A percentile compares a stretch with the other conserved stretches of the same genome.
Evolutionary conservation across 2,113 vertebrate species (phyloP).

Genomic region (Macquaria australasica): DNA sequence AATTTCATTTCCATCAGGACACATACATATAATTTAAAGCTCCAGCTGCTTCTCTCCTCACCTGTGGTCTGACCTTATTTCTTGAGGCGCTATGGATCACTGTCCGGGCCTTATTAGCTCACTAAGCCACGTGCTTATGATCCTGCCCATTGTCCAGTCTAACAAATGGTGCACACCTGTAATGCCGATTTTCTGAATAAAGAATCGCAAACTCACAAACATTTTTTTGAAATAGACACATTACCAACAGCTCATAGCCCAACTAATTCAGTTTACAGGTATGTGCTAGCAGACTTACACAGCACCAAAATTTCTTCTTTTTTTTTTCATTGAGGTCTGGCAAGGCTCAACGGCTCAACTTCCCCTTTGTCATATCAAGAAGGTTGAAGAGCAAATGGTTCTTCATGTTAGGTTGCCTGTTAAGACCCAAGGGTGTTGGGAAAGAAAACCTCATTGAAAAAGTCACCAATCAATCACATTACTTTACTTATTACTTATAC

Average conservation of each 20-base stretch:
- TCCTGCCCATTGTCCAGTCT: constrained; percentile 8
- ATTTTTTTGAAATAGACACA: not conserved
- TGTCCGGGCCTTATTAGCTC: constrained; percentile 44
- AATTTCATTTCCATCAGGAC: constrained; percentile 10
- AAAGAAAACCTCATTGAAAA: not conserved
- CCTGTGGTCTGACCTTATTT: constrained; percentile 61
- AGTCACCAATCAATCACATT: not conserved
- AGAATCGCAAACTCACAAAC: not conserved
- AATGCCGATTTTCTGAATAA: not conserved
- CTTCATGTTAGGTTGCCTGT: not conserved
- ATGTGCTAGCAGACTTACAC: not conserved
- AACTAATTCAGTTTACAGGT: not conserved
- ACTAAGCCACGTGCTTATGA: constrained; percentile 24
- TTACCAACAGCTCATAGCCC: not conserved
- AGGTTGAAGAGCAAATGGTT: not conserved
- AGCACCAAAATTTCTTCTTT: not conserved
- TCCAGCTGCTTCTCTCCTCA: constrained; percentile 48
- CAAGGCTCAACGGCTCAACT: not conserved
- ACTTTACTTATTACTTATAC: not conserved
- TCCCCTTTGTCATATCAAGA: not conserved
- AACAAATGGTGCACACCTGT: constrained; percentile 34
- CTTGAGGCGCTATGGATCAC: constrained; percentile 42
- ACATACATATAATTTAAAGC: constrained; percentile 33
- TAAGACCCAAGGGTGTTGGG: not conserved
- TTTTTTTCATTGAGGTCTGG: not conserved